phyloP scores from a whole-genome alignment of 2,797 vertebrate species.

The Rhinogobio ventralis region DNA sequence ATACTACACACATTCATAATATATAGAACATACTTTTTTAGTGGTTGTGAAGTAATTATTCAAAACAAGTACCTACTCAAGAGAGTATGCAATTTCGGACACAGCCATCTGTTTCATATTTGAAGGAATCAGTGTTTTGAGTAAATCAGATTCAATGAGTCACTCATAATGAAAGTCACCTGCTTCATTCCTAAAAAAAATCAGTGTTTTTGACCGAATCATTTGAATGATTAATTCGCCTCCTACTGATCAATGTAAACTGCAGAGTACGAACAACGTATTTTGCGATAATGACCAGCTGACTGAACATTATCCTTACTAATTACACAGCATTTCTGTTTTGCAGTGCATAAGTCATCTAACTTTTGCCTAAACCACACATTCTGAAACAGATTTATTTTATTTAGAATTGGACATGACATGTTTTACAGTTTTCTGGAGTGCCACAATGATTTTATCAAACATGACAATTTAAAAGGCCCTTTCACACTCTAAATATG shows the following conservation, averaged over 20 bases:
- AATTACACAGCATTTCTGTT: not conserved
- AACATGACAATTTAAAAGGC: constrained; percentile 51
- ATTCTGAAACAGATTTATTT: constrained; percentile 53
- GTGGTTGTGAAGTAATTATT: no score
- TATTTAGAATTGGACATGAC: constrained; percentile 54
- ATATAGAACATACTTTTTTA: no score
- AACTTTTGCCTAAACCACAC: constrained; percentile 43
- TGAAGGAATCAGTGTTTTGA: not conserved
- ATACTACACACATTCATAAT: no score
- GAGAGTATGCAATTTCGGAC: no score
- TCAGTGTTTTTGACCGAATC: not conserved
- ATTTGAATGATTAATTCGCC: not conserved
- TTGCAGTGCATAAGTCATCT: constrained; percentile 45
- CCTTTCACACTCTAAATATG: constrained; percentile 48
- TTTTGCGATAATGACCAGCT: not conserved
- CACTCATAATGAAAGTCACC: not conserved
- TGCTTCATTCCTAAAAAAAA: not conserved
- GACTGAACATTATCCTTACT: not conserved
- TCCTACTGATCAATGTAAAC: not conserved
- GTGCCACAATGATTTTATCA: constrained; percentile 48
- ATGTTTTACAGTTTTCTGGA: constrained; percentile 56
- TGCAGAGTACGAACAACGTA: not conserved
- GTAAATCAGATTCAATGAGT: not conserved
- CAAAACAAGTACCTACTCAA: no score
- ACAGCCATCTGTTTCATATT: no score